Evolutionary conservation across 2,113 vertebrate species (phyloP).

Genomic region (Xiphias gladius): DNA sequence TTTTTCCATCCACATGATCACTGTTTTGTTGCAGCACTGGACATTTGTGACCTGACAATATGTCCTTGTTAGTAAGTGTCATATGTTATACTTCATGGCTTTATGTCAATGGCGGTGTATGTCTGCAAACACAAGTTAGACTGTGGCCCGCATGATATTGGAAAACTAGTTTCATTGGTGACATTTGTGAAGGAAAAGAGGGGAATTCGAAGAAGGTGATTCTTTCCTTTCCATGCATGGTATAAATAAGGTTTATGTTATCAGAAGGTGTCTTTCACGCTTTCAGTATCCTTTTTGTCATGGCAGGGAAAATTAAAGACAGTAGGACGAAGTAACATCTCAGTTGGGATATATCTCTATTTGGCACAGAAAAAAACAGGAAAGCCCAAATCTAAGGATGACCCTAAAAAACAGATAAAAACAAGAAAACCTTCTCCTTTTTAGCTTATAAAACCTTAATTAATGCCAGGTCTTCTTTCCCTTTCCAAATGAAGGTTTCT

Average conservation of each 20-base stretch:
- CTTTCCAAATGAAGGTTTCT: too few species aligned
- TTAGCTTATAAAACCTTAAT: too few species aligned
- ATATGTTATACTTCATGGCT: neutral
- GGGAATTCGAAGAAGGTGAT: neutral
- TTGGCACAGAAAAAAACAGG: too few species aligned
- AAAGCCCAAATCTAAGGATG: too few species aligned
- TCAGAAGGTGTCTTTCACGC: neutral
- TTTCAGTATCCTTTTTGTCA: neutral
- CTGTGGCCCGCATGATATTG: neutral
- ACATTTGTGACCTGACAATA: neutral
- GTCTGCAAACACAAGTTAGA: neutral
- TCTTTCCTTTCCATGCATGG: neutral
- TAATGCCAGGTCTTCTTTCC: too few species aligned
- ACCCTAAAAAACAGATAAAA: neutral
- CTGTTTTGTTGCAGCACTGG: slow-evolving; percentile 6
- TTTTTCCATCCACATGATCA: neutral
- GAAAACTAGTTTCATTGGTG: neutral
- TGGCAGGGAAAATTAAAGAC: too few species aligned
- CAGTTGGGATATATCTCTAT: too few species aligned
- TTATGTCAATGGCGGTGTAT: neutral
- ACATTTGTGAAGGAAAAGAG: neutral
- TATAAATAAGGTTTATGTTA: neutral
- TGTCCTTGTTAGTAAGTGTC: too few species aligned
- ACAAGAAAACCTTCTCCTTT: too few species aligned
- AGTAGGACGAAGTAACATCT: too few species aligned